Conservation (phyloP, 2,113 vertebrate genomes). For the Rhineura floridana region DNA sequence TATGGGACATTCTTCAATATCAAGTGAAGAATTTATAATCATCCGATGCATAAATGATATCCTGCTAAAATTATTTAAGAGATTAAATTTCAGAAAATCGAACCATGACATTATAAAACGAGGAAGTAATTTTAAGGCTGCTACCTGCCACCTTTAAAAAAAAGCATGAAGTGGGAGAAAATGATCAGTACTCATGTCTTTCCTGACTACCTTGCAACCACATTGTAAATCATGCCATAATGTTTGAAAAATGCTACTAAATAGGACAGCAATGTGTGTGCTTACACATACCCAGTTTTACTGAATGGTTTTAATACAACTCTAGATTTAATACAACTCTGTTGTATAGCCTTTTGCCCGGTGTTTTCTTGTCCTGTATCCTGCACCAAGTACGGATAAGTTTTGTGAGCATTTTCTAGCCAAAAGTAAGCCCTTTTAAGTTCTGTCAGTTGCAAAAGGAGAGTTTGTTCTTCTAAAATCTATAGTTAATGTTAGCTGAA, state of each 20-base stretch:
- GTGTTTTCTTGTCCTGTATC: background rate
- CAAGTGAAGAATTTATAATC: slow-evolving; percentile 57
- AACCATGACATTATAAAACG: background rate
- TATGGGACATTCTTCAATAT: background rate
- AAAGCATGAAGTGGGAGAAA: background rate
- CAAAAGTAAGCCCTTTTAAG: background rate
- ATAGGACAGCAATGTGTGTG: background rate
- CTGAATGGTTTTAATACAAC: background rate
- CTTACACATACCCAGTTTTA: background rate
- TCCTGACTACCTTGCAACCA: background rate
- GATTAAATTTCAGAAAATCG: background rate
- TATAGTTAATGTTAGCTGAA: background rate
- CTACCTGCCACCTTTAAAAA: background rate
- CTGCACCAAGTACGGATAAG: background rate
- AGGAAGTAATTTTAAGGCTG: background rate
- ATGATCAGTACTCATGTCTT: background rate
- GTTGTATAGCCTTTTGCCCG: background rate
- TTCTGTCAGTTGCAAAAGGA: background rate
- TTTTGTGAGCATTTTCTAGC: background rate
- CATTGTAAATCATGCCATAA: background rate
- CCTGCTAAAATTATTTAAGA: background rate
- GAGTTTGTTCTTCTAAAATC: background rate
- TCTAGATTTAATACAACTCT: too few relatives aligned
- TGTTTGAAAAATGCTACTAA: background rate
- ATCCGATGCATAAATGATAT: slow-evolving; percentile 20